A percentile compares a stretch with the other conserved stretches of the same genome.
Conservation (phyloP, 2,888 invertebrate genomes). For the Dasypogon diadema region DNA sequence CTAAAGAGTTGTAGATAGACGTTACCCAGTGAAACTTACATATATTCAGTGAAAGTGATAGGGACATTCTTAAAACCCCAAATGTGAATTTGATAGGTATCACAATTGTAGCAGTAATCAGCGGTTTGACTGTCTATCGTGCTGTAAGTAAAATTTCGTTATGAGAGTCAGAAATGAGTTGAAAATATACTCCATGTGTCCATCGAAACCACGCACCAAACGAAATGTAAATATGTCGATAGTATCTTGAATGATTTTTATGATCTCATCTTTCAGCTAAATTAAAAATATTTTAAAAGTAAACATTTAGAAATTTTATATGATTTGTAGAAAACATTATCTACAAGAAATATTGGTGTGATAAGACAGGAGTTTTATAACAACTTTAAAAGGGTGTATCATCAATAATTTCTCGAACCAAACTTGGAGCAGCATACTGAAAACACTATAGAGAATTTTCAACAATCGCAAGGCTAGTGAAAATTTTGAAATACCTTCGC, state of each 20-base stretch:
- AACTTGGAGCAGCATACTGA: too few relatives aligned
- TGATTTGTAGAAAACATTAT: too few relatives aligned
- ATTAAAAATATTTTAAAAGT: not conserved
- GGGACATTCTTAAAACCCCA: conserved; percentile 64
- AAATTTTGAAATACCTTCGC: too few relatives aligned
- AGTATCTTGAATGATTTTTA: conserved; percentile 59
- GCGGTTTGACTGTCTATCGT: conserved; percentile 51
- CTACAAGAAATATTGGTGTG: too few relatives aligned
- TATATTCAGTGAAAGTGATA: conserved; percentile 59
- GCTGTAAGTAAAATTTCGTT: not conserved
- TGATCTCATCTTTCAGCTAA: conserved; percentile 54
- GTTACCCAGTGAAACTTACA: conserved; percentile 58
- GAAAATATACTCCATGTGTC: conserved; percentile 61
- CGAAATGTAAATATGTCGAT: conserved; percentile 62
- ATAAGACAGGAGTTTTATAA: too few relatives aligned
- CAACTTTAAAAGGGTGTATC: too few relatives aligned
- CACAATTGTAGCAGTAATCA: conserved; percentile 59
- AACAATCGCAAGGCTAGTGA: too few relatives aligned
- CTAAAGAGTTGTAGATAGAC: not conserved
- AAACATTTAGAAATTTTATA: not conserved
- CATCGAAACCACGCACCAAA: conserved; percentile 60
- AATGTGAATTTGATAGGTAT: conserved; percentile 61
- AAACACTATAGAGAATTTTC: too few relatives aligned
- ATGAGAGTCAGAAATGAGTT: not conserved
- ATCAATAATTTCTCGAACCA: too few relatives aligned